Percentiles rank a stretch among this genome's conserved stretches.
Evolutionary conservation across 2,797 vertebrate species (phyloP).

Genomic region (Anguilla marmorata): DNA sequence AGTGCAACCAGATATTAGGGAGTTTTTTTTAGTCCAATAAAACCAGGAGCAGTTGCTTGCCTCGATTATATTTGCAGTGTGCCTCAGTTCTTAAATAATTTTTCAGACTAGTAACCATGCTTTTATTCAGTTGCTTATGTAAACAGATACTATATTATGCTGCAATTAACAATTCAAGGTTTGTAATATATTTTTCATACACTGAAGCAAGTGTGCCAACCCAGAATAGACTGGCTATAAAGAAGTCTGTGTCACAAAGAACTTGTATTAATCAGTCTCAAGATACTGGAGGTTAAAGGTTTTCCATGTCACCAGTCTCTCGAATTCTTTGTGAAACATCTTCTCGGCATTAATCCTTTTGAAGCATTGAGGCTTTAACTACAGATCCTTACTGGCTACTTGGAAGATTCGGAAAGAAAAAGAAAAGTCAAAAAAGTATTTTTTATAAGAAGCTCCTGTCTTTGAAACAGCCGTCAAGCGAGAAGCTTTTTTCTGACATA

Average conservation of each 20-base stretch:
- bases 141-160: neutral
- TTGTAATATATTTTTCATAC: neutral
- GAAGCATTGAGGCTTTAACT: neutral
- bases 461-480: neutral
- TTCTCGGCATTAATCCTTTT: constrained; percentile 24
- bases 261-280: constrained; percentile 22
- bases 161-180: neutral
- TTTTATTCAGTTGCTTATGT: neutral
- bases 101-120: neutral
- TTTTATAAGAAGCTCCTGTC: neutral
- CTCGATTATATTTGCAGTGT: neutral
- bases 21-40: neutral
- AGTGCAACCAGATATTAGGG: neutral
- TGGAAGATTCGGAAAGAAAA: neutral
- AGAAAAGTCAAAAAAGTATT: neutral
- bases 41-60: neutral
- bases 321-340: neutral
- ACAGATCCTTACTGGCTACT: neutral
- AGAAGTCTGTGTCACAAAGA: neutral
- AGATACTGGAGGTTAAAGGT: constrained; percentile 14
- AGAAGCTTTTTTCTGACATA: constrained; percentile 1
- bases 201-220: neutral
- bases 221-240: neutral
- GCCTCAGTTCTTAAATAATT: neutral
- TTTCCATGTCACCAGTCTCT: constrained; percentile 20